These are phyloP conservation scores for Trisateles emortualis DNA, from an alignment of 2,888 invertebrate species.

Conservation along the genomic window DNA sequence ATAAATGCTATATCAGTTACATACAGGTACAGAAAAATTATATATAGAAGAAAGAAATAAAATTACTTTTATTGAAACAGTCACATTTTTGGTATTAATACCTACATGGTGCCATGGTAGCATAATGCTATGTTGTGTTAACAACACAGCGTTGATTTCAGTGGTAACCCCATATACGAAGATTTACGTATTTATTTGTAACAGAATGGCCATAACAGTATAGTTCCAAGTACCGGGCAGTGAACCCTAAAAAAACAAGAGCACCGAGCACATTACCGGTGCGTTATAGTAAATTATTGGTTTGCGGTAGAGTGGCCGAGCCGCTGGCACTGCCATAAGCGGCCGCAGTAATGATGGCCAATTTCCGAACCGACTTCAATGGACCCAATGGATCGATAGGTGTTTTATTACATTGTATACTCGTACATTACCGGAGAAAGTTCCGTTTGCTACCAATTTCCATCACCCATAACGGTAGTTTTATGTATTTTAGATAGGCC, in stretches of 20 bases:
- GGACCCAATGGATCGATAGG: conserved; percentile 50
- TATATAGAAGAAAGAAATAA: too few species aligned
- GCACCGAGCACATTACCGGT: conserved; percentile 64
- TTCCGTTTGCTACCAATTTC: conserved; percentile 27
- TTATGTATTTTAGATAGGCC: conserved; percentile 27
- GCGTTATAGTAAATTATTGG: conserved; percentile 67
- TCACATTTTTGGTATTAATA: too few species aligned
- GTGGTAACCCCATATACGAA: too few species aligned
- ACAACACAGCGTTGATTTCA: too few species aligned
- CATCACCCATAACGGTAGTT: conserved; percentile 25
- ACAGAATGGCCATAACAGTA: conserved; percentile 40
- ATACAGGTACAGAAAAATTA: too few species aligned
- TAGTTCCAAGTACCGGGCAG: conserved; percentile 38
- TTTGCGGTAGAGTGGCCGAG: conserved; percentile 59
- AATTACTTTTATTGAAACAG: too few species aligned
- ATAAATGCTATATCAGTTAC: too few species aligned
- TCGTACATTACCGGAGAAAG: conserved; percentile 41
- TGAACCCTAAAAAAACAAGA: conserved; percentile 58
- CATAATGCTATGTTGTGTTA: too few species aligned
- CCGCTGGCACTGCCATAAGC: conserved; percentile 61
- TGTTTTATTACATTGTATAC: conserved; percentile 49
- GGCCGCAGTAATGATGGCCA: conserved; percentile 69
- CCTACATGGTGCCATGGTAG: too few species aligned
- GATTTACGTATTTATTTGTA: neutral
- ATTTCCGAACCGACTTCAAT: conserved; percentile 63